phyloP scores from a whole-genome alignment of 2,888 invertebrate species.

The Troides oblongomaculatus region DNA sequence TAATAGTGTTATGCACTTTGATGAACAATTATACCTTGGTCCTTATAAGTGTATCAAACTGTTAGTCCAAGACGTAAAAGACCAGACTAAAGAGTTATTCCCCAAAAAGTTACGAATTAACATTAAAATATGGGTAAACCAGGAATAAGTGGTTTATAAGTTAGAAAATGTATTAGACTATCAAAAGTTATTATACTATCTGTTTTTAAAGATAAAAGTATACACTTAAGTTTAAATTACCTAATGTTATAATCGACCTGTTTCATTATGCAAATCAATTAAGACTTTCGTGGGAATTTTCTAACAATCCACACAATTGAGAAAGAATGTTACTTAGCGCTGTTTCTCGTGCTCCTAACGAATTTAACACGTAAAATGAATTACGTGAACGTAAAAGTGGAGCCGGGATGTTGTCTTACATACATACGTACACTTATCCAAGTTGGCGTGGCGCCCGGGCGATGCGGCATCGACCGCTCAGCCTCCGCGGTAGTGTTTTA shows the following conservation, averaged over 20 bases:
- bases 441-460: conserved; percentile 8
- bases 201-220: not conserved
- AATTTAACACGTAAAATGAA: conserved; percentile 26
- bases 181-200: not conserved
- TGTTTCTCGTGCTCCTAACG: conserved; percentile 19
- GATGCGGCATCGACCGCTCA: conserved; percentile 25
- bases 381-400: conserved; percentile 14
- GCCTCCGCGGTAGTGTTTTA: conserved; percentile 59
- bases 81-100: too few species aligned
- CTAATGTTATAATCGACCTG: conserved; percentile 2
- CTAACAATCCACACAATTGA: conserved; percentile 14
- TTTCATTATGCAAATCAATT: conserved; percentile 21
- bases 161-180: not conserved
- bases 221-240: conserved; percentile 1
- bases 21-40: too few species aligned
- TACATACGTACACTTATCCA: not conserved
- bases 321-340: conserved; percentile 19
- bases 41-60: too few species aligned
- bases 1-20: too few species aligned
- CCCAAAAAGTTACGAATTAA: too few species aligned
- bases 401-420: not conserved
- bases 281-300: conserved; percentile 19
- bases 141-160: not conserved
- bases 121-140: too few species aligned
- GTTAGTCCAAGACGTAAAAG: too few species aligned